Evolutionary conservation across 2,113 vertebrate species (phyloP).

Genomic region (Rhagologus leucostigma): DNA sequence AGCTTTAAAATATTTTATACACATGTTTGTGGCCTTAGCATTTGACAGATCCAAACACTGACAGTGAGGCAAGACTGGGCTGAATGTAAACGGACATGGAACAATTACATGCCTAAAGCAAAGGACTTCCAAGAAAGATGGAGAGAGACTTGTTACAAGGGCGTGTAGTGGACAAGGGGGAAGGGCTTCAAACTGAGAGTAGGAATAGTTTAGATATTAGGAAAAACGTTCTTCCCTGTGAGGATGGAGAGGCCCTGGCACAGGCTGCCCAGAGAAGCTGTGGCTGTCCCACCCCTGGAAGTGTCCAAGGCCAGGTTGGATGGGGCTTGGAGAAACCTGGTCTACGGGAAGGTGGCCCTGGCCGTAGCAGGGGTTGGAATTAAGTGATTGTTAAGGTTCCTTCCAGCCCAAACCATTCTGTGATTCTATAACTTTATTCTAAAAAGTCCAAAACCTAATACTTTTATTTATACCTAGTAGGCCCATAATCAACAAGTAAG

Average conservation of each 20-base stretch:
- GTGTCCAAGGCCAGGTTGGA: background rate
- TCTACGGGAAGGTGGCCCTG: accelerated
- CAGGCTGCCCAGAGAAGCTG: background rate
- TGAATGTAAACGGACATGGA: background rate
- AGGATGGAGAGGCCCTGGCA: no score
- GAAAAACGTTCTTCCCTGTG: background rate
- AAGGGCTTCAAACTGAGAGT: no score
- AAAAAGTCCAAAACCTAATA: accelerated
- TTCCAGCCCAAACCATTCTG: background rate
- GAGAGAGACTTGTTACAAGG: no score
- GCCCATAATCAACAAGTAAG: background rate
- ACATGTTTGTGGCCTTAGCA: background rate
- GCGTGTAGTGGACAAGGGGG: accelerated
- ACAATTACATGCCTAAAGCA: background rate
- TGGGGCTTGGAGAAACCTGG: accelerated
- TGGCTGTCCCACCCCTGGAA: background rate
- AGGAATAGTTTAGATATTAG: background rate
- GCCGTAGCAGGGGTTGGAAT: background rate
- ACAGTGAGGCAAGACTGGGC: background rate
- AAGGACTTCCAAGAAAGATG: background rate
- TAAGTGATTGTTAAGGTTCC: background rate
- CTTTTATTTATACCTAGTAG: background rate
- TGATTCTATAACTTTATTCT: background rate
- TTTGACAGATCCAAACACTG: background rate
- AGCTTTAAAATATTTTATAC: background rate